phyloP scores from a whole-genome alignment of 2,888 invertebrate genomes.

The Diarsia brunnea region DNA sequence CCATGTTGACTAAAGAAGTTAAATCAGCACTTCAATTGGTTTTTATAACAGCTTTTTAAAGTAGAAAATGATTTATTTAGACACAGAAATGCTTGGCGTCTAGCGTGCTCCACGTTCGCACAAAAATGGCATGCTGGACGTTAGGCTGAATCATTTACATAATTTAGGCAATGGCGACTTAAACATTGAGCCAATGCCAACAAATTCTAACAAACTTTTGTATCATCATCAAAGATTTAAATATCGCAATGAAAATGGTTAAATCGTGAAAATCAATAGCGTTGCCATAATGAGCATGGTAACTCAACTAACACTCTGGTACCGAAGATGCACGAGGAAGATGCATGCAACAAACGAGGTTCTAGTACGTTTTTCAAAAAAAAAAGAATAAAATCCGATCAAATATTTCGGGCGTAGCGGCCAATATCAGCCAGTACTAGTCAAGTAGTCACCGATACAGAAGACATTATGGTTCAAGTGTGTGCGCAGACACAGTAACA shows the following conservation, averaged over 20 bases:
- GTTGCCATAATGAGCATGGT: background rate
- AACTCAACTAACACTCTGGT: background rate
- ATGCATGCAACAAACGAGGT: too few species aligned
- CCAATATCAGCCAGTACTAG: background rate
- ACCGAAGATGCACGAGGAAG: too few species aligned
- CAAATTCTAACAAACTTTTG: background rate
- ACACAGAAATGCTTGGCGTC: too few species aligned
- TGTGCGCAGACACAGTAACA: background rate
- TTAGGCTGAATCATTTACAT: too few species aligned
- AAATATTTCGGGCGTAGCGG: background rate
- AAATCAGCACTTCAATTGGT: background rate
- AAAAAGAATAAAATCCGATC: background rate
- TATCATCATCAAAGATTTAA: background rate
- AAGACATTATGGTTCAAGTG: background rate
- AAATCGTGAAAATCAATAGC: background rate
- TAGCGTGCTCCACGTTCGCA: too few species aligned
- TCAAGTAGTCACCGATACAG: background rate
- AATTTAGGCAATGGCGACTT: too few species aligned
- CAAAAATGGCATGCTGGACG: too few species aligned
- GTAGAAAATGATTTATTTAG: too few species aligned
- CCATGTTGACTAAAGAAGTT: too few species aligned
- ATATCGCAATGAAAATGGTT: background rate
- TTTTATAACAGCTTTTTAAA: too few species aligned
- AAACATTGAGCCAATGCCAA: too few species aligned
- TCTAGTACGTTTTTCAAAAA: too few species aligned